Conservation (phyloP, 2,888 invertebrate species). For the Oligia latruncula region DNA sequence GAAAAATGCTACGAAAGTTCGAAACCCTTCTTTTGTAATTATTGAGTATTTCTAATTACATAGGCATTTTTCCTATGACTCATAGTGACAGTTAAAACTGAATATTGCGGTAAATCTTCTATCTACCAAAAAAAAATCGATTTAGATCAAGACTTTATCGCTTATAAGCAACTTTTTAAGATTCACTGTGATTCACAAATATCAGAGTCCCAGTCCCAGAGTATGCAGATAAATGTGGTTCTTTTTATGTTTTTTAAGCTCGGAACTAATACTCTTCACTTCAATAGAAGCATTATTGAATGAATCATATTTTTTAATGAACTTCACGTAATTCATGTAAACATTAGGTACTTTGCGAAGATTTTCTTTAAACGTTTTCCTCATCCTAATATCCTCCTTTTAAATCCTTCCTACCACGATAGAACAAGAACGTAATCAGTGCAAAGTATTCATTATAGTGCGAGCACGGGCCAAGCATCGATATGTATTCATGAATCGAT, state of each 20-base stretch:
- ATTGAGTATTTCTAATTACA: background rate
- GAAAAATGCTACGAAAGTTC: slow-evolving; percentile 1
- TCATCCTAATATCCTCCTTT: background rate
- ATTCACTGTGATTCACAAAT: background rate
- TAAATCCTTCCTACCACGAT: slow-evolving; percentile 37
- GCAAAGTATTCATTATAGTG: slow-evolving; percentile 67
- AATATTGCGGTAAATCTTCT: background rate
- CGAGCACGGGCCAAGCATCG: slow-evolving; percentile 52
- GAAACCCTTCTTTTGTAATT: background rate
- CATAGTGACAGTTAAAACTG: background rate
- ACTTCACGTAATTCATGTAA: background rate
- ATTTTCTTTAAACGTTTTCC: slow-evolving; percentile 19
- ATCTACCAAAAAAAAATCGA: background rate
- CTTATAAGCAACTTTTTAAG: background rate
- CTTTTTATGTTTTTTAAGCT: background rate
- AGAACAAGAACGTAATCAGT: slow-evolving; percentile 60
- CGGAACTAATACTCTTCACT: background rate
- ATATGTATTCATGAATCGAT: slow-evolving; percentile 84
- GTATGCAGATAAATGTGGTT: background rate
- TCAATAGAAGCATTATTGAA: background rate
- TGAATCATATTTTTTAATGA: background rate
- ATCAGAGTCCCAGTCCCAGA: no score
- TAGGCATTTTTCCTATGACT: background rate
- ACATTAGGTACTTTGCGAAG: background rate
- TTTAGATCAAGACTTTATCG: background rate